These are phyloP conservation scores for Branchipolynoe longqiensis DNA, from an alignment of 2,888 invertebrate genomes.

Conservation along the genomic window DNA sequence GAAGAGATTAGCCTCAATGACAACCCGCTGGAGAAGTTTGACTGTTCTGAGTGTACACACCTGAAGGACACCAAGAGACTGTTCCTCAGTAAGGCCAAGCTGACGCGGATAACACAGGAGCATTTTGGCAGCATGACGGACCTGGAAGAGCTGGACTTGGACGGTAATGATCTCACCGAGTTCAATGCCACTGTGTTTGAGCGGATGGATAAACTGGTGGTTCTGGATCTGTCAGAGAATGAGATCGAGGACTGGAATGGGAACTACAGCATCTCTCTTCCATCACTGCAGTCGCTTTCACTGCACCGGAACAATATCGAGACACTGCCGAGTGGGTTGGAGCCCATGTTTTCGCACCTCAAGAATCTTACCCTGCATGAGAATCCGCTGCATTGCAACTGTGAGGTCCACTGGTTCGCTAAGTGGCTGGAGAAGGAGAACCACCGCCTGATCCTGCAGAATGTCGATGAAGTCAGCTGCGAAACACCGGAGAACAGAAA, in stretches of 20 bases:
- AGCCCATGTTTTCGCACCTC: slow-evolving; percentile 63
- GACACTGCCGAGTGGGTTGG: slow-evolving; percentile 62
- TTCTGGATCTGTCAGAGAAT: slow-evolving; percentile 65
- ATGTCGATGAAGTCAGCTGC: slow-evolving; percentile 60
- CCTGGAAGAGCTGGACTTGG: slow-evolving; percentile 65
- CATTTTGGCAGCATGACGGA: slow-evolving; percentile 58
- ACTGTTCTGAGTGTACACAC: slow-evolving; percentile 57
- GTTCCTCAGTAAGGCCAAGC: slow-evolving; percentile 62
- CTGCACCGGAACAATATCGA: slow-evolving; percentile 66
- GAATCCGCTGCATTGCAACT: slow-evolving; percentile 70
- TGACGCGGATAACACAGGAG: slow-evolving; percentile 57
- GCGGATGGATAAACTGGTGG: slow-evolving; percentile 44
- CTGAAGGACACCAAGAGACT: slow-evolving; percentile 59
- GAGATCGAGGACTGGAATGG: slow-evolving; percentile 61
- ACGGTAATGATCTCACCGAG: slow-evolving; percentile 62
- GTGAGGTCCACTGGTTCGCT: slow-evolving; percentile 67
- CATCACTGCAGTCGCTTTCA: slow-evolving; percentile 57
- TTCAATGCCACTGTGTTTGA: slow-evolving; percentile 62
- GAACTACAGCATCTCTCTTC: slow-evolving; percentile 58
- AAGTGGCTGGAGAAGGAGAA: slow-evolving; percentile 64
- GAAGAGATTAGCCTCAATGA: slow-evolving; percentile 64
- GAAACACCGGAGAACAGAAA: slow-evolving; percentile 63
- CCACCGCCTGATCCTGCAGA: slow-evolving; percentile 51
- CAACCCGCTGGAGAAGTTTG: slow-evolving; percentile 65
- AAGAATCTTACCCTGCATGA: slow-evolving; percentile 62